phyloP scores from a whole-genome alignment of 2,113 vertebrate genomes.

The Lophura nycthemera region DNA sequence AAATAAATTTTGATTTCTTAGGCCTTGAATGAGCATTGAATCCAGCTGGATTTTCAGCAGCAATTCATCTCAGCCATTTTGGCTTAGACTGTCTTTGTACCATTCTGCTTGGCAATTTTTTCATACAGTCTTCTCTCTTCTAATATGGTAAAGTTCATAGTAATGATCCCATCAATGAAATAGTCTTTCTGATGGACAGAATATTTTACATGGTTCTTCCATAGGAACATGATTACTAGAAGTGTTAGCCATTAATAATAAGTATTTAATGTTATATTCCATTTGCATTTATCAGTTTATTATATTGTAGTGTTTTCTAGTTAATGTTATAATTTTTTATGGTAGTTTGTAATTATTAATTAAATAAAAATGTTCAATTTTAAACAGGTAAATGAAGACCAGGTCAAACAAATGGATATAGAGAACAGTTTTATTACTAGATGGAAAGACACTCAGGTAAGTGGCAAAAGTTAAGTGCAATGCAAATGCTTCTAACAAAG shows the following conservation, averaged over 20 bases:
- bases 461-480: slow-evolving; percentile 32
- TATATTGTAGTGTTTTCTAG: background rate
- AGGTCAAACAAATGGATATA: slow-evolving; percentile 96
- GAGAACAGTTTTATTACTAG: slow-evolving; percentile 95
- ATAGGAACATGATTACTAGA: background rate
- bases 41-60: background rate
- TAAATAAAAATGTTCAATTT: slow-evolving; percentile 52
- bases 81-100: background rate
- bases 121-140: background rate
- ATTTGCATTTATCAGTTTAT: background rate
- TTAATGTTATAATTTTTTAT: slow-evolving; percentile 9
- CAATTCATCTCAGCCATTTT: background rate
- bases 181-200: background rate
- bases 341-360: background rate
- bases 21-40: background rate
- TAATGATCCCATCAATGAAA: background rate
- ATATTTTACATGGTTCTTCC: background rate
- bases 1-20: background rate
- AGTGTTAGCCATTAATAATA: background rate
- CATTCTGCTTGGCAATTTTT: background rate
- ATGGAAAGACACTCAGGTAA: slow-evolving; percentile 94
- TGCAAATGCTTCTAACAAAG: background rate
- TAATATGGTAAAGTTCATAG: background rate
- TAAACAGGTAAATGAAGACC: slow-evolving; percentile 91
- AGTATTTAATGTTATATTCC: background rate